Evolutionary conservation across 1,140 invertebrate species (phyloP), one percentile per base, ranked within the genome.

Genomic region (Hypothenemus hampei): DNA sequence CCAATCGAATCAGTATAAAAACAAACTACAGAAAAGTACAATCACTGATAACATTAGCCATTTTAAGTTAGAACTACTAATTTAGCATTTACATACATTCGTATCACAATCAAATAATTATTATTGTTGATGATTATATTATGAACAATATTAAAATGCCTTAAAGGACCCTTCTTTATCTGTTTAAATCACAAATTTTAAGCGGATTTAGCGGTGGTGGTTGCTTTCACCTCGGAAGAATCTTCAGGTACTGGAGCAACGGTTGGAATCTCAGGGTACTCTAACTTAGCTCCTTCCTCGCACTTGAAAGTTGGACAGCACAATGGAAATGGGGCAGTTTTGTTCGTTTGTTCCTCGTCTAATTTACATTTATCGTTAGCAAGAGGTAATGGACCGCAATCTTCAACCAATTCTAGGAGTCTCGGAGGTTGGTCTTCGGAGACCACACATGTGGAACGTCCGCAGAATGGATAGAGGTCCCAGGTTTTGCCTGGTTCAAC

Each of bases 301-400:
- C 90, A 93, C 1, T 84, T 84, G 75, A 92, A 92, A 22, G 76
- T 76, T 1, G 90, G 90, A 69, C 90, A 93, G 66, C 90, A 92
- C 3, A 77, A 79, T 5, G 89, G 90, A 81, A 91, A 92, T 3
- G 81, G 73, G 1, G 89, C 89, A 2, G 87, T 91, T 72, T 91
- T 91, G 76, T 91, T 91, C 58, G 89, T 91, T 69, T 87, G 88
- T 2, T 89, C 86, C 67, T 78, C 81, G 59, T 84, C 81, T 19
- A 93, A 77, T 71, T 91, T 91, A 78, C 89, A 92, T 65, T 91
- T 91, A 40, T 86, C 84, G 66, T 91, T 92, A 40, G 86, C 78
- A 35, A 89, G 78, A 3, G 89, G 89, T 33, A 91, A 76, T 6
- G 89, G 88, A 11, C 90, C 90, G 63, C 90, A 93, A 71, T 92